Evolutionary conservation across 2,888 invertebrate genomes (phyloP).

Genomic region (Melitaea athalia): DNA sequence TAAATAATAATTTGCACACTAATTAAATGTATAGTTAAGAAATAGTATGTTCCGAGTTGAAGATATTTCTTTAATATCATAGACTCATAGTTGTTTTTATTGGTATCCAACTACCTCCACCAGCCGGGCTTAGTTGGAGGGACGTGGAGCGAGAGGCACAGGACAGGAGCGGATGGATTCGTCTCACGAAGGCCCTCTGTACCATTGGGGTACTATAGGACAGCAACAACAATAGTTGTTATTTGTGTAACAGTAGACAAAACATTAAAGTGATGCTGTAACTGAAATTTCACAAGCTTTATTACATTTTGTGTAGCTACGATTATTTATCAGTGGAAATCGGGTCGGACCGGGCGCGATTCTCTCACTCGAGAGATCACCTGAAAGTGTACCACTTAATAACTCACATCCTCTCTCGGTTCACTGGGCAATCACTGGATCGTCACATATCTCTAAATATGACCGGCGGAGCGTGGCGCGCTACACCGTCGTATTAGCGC

Average conservation of each 20-base stretch:
- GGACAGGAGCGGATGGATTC: too few species aligned
- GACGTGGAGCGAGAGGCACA: too few species aligned
- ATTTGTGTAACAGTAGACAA: not conserved
- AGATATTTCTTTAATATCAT: too few species aligned
- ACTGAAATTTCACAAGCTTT: conserved; percentile 18
- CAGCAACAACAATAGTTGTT: too few species aligned
- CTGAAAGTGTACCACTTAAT: conserved; percentile 81
- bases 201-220: too few species aligned
- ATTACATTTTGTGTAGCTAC: conserved; percentile 40
- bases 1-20: too few species aligned
- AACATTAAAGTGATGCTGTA: conserved; percentile 6
- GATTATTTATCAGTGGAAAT: conserved; percentile 45
- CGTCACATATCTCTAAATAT: conserved; percentile 81
- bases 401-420: conserved; percentile 79
- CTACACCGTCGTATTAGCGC: conserved; percentile 56
- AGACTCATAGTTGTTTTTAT: too few species aligned
- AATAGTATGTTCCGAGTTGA: too few species aligned
- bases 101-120: too few species aligned
- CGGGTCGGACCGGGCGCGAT: conserved; percentile 59
- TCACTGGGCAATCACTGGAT: conserved; percentile 80
- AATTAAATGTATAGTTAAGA: too few species aligned
- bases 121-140: too few species aligned
- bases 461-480: conserved; percentile 69
- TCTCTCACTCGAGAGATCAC: conserved; percentile 81
- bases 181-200: too few species aligned